Conservation (phyloP, 2,888 invertebrate genomes). For the Mesodorylaimus sp. region DNA sequence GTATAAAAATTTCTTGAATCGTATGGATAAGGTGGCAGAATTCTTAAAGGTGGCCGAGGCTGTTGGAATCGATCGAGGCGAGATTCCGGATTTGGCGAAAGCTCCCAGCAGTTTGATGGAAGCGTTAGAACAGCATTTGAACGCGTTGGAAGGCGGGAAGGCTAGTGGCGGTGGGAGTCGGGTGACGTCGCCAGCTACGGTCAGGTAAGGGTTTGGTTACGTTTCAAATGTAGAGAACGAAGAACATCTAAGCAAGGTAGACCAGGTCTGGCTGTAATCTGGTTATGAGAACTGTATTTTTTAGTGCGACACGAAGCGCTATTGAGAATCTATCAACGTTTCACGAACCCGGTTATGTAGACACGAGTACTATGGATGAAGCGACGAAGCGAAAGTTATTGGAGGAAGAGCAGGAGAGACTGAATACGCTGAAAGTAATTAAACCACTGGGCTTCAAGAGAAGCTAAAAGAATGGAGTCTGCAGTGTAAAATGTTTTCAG, state of each 20-base stretch:
- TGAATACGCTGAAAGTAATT: slow-evolving; percentile 77
- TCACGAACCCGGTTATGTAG: not conserved
- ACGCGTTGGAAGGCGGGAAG: slow-evolving; percentile 76
- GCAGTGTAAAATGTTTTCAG: slow-evolving; percentile 12
- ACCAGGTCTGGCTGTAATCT: too few relatives aligned
- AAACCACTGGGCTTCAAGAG: slow-evolving; percentile 9
- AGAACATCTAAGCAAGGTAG: too few relatives aligned
- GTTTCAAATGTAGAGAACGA: too few relatives aligned
- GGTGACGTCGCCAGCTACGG: not conserved
- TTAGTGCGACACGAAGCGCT: too few relatives aligned
- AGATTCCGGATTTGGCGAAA: slow-evolving; percentile 92
- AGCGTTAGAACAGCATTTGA: slow-evolving; percentile 85
- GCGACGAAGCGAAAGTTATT: slow-evolving; percentile 62
- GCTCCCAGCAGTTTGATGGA: slow-evolving; percentile 90
- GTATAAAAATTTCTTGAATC: slow-evolving; percentile 91
- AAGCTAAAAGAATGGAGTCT: not conserved
- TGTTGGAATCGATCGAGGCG: slow-evolving; percentile 92
- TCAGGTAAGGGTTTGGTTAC: too few relatives aligned
- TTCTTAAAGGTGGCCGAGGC: slow-evolving; percentile 67
- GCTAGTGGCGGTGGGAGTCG: slow-evolving; percentile 15
- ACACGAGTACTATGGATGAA: slow-evolving; percentile 49
- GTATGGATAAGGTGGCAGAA: slow-evolving; percentile 95
- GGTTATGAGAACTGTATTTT: too few relatives aligned
- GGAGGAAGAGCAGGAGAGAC: slow-evolving; percentile 85
- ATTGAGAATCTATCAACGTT: too few relatives aligned